Base-by-base conservation (phyloP, 2,797 vertebrate species). In the Rachycentron canadum region DNA sequence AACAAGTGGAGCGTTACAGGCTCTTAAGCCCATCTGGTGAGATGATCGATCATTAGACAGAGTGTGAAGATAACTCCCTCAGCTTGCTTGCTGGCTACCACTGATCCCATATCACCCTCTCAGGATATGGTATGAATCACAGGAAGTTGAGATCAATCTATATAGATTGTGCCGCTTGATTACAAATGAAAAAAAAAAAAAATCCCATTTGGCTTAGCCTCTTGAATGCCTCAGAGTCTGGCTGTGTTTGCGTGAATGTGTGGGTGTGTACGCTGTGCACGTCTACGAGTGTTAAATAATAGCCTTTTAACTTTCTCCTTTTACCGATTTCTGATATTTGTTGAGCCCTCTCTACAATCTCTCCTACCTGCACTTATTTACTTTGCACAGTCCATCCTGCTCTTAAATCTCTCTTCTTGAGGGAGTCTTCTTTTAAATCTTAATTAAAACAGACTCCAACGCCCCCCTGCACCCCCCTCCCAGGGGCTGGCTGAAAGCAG, bases 361-460 rank as follows among this genome's bases (percentile, higher is more conserved):
- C 86, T 91, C 92, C 83, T 86, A 89, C 88, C 91, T 89, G 86
- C 69, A 56, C 84, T 91, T 73, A 73, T 92, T 90, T 90, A 84
- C 91, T 89, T 78, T 80, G 82, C 87, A 88, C 66, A 56, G 91
- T 90, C 91, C 70, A 84, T 91, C 88, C 87, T 77, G 76, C 87
- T 85, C 87, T 89, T 90, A 94, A 94, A 93, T 94, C 93, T 93
- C 80, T 81, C 78, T 93, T 93, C 92, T 93, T 91, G 86, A 89
- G 91, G 88, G 87, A 95, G 88, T 87, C 86, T 82, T 95, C 89
- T 93, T 94, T 94, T 92, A 95, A 95, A 95, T 94, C 93, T 95
- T 95, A 95, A 95, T 95, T 95, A 95, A 95, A 95, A 94, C 83
- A 85, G 93, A 93, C 91, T 94, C 90, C 81, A 63, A 83, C 49